Percentiles rank a stretch among this genome's conserved stretches.
These are phyloP conservation scores for Plutomurus gul DNA, from an alignment of 1,140 invertebrate genomes.

Conservation along the genomic window DNA sequence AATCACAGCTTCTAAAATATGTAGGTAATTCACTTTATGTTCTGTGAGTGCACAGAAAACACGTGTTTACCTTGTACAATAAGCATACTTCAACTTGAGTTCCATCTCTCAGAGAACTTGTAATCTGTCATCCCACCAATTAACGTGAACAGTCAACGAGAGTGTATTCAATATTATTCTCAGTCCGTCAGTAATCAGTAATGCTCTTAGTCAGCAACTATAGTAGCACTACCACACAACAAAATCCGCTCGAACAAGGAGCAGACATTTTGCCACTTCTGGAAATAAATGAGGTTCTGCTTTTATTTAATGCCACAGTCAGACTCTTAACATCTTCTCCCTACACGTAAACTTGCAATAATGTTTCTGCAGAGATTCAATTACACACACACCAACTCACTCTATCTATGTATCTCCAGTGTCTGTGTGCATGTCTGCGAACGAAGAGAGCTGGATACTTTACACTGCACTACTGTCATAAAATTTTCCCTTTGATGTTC, in stretches of 20 bases:
- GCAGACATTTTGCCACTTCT: not conserved
- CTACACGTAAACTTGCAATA: not conserved
- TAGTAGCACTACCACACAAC: not conserved
- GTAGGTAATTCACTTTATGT: not conserved
- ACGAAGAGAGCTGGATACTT: not conserved
- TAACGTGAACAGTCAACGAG: too few species aligned
- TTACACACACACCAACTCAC: not conserved
- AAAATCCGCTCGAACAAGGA: too few species aligned
- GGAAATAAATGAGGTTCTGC: not conserved
- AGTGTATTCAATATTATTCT: too few species aligned
- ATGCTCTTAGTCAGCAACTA: too few species aligned
- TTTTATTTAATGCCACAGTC: not conserved
- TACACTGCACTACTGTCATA: not conserved
- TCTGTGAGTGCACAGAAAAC: too few species aligned
- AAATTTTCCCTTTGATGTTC: slow-evolving; percentile 7
- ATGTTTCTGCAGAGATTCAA: not conserved
- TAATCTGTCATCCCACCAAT: too few species aligned
- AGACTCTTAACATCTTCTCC: not conserved
- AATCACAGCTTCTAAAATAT: not conserved
- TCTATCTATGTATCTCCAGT: too few species aligned
- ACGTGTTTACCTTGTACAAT: too few species aligned
- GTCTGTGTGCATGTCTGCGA: too few species aligned
- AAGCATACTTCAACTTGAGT: too few species aligned
- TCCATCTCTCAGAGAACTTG: too few species aligned
- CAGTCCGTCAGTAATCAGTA: too few species aligned